Evolutionary conservation across 2,113 vertebrate genomes (phyloP), one percentile per base, ranked within the genome.

Genomic region (Porphyrio hochstetteri): DNA sequence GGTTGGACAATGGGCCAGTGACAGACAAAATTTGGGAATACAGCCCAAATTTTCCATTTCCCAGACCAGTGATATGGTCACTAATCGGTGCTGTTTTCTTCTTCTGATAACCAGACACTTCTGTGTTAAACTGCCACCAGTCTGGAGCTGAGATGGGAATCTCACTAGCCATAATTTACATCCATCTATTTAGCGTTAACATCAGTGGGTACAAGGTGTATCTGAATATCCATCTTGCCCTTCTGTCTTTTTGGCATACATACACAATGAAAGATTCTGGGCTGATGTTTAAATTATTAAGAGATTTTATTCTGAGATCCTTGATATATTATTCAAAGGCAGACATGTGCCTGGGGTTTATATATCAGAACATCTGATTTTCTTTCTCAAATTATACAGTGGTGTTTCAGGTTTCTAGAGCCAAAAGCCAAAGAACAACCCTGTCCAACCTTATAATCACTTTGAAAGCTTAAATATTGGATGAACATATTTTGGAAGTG

Each of bases 381-480:
- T 90, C 38, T 95, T 80, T 92, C 38, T 93, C 60, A 82, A 77
- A 92, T 68, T 74, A 55, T 69, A 84, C 35, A 55, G 27, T 1
- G 2, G 13, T 46, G 69, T 82, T 95, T 90, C 36, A 85, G 24
- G 11, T 89, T 96, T 81, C 42, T 74, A 87, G 76, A 88, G 64
- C 16, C 67, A 85, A 70, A 86, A 95, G 77, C 75, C 59, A 91
- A 93, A 64, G 82, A 92, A 95, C 17, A 94, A 44, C 20, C 36
- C 16, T 16, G 18, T 61, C 40, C 74, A 90, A 88, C 9, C 46
- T 72, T 82, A 74, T 68, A 88, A 96, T 74, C 70, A 64, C 52
- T 94, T 95, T 92, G 68, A 94, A 97, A 95, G 35, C 64, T 91
- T 96, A 86, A 95, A 96, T 96, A 94, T 55, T 91, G 21, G 29